Conservation (phyloP, 2,888 invertebrate species). For the Nesidiocoris tenuis region DNA sequence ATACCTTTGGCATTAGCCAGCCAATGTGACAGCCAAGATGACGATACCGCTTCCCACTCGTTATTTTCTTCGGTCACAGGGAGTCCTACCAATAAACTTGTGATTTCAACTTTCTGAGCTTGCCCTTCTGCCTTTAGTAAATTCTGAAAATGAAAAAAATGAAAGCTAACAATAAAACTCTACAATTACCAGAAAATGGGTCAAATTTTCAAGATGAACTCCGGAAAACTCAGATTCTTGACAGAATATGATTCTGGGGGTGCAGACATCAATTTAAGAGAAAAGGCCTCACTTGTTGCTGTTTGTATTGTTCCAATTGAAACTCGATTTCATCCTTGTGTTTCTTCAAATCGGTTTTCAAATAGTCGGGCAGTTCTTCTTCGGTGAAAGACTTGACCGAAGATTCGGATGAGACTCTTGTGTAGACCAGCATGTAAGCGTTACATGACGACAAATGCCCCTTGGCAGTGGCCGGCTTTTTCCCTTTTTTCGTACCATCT, state of each 20-base stretch:
- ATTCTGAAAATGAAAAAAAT: background rate
- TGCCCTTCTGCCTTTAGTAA: conserved; percentile 17
- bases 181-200: no score
- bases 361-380: conserved; percentile 46
- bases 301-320: conserved; percentile 40
- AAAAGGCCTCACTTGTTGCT: conserved; percentile 42
- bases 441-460: conserved; percentile 60
- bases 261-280: background rate
- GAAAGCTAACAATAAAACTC: background rate
- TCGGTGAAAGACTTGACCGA: conserved; percentile 37
- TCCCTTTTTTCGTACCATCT: conserved; percentile 53
- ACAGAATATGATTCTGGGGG: no score
- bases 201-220: no score
- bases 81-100: conserved; percentile 43
- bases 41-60: conserved; percentile 58
- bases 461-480: conserved; percentile 55
- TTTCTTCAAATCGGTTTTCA: conserved; percentile 45
- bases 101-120: conserved; percentile 43
- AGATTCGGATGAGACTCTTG: conserved; percentile 47
- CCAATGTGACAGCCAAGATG: conserved; percentile 60
- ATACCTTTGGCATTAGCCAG: conserved; percentile 52
- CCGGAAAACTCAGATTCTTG: no score
- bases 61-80: conserved; percentile 44
- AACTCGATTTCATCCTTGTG: conserved; percentile 46
- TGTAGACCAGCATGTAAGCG: conserved; percentile 66